Conservation (phyloP, 92 coral and sea anemone genomes). For the Siderastrea radians region DNA sequence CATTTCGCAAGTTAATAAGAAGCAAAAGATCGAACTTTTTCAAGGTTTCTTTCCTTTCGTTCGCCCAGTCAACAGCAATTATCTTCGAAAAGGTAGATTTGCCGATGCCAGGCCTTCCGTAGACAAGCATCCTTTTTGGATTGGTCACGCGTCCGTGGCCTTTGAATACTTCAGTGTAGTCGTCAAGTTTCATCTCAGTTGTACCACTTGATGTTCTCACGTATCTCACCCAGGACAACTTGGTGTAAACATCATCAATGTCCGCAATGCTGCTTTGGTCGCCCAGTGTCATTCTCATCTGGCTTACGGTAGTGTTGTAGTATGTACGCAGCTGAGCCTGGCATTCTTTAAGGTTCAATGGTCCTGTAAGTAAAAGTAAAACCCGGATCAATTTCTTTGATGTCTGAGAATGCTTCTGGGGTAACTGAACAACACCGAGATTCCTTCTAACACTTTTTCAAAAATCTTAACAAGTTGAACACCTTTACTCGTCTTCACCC, state of each 20-base stretch:
- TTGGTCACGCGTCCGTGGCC: background rate
- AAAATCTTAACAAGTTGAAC: too few relatives aligned
- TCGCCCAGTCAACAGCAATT: too few relatives aligned
- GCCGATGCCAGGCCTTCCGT: too few relatives aligned
- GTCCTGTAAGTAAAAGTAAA: background rate
- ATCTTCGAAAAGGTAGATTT: too few relatives aligned
- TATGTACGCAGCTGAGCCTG: background rate
- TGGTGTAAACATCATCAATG: background rate
- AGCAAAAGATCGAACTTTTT: too few relatives aligned
- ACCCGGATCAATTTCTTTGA: background rate
- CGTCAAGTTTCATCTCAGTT: background rate
- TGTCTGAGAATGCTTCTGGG: too few relatives aligned
- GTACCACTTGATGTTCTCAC: background rate
- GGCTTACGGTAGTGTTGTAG: background rate
- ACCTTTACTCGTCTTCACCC: too few relatives aligned
- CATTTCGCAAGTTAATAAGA: too few relatives aligned
- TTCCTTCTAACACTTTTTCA: too few relatives aligned
- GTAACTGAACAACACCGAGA: too few relatives aligned
- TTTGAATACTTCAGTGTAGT: background rate
- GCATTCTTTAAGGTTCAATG: background rate
- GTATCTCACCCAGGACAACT: background rate
- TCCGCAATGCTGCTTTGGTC: background rate
- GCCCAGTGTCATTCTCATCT: background rate
- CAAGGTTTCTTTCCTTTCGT: too few relatives aligned
- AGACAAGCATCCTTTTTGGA: too few relatives aligned